Evolutionary conservation across 1,140 invertebrate species (phyloP).

Genomic region (Calephelis nemesis): DNA sequence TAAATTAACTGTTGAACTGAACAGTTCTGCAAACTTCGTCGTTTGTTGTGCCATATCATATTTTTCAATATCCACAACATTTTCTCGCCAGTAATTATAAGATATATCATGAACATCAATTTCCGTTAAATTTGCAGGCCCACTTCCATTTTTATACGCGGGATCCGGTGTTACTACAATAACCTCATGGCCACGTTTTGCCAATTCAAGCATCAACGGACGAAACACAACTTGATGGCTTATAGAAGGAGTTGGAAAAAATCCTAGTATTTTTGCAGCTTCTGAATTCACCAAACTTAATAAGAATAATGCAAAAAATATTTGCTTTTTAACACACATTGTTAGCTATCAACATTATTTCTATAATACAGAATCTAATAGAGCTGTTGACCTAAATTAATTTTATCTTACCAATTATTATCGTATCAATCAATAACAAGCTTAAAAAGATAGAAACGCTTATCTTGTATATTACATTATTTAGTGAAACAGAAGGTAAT

Average conservation of each 20-base stretch:
- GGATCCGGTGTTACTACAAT: no score
- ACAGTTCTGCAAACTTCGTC: neutral
- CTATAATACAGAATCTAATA: no score
- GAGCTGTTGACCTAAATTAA: no score
- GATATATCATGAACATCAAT: constrained; percentile 29
- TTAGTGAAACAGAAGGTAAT: no score
- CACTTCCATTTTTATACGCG: constrained; percentile 26
- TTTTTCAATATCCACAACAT: neutral
- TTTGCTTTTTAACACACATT: neutral
- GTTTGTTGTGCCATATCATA: neutral
- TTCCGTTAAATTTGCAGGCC: constrained; percentile 42
- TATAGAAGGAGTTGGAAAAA: no score
- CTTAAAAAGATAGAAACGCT: no score
- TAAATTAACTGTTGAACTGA: neutral
- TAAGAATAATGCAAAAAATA: neutral
- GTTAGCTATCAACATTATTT: neutral
- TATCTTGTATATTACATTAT: no score
- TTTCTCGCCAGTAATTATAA: constrained; percentile 27
- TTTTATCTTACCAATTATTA: no score
- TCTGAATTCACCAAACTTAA: constrained; percentile 2
- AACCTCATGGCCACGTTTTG: no score
- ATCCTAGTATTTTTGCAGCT: constrained; percentile 65
- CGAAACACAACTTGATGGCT: constrained; percentile 59
- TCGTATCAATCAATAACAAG: no score
- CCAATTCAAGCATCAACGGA: constrained; percentile 58